Base-by-base conservation (phyloP, 2,113 vertebrate genomes). In the Syngnathus scovelli region DNA sequence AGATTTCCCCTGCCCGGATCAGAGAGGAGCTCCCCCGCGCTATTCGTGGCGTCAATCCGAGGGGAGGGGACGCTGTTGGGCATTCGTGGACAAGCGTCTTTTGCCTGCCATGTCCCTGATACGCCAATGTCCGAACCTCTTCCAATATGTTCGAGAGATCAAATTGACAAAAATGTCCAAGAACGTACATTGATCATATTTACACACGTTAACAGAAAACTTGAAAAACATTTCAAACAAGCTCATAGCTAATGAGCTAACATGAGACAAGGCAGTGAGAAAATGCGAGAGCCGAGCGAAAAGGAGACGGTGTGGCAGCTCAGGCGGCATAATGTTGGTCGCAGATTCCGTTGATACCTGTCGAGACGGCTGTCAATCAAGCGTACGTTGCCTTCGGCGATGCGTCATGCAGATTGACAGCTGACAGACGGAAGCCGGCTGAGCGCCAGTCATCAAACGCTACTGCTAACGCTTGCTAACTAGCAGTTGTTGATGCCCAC, bases 361-460 rank as follows among this genome's bases (percentile, higher is more conserved):
- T 56, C 78, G 83, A 75, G 79, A 63, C 78, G 68, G 79, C 85
- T 88, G 88, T 86, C 88, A 87, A 79, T 88, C 88, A 86, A 78
- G 52, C 19, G 68, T 46, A 68, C 38, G 72, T 73, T 58, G 51
- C 59, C 38, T 72, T 66, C 43, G 33, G 44, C 1, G 58, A 59
- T 71, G 75, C 76, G 67, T 62, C 70, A 10, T n/a, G 64, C 62
- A 72, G 77, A 83, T 73, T 84, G 86, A 85, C 70, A 61, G 33
- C 79, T 87, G 87, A 81, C 81, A 82, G 83, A 68, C 78, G 12
- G 51, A 70, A 64, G 67, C 69, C 66, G 77, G 64, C 46, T 60
- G 74, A 71, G 70, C 66, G 7, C 5, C 21, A 67, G 58, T 23
- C 49, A 62, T 64, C 43, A 4, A 59, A 64, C 71, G 71, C 76